phyloP scores from a whole-genome alignment of 2,888 invertebrate genomes.

The Coelogynopora nodosa region DNA sequence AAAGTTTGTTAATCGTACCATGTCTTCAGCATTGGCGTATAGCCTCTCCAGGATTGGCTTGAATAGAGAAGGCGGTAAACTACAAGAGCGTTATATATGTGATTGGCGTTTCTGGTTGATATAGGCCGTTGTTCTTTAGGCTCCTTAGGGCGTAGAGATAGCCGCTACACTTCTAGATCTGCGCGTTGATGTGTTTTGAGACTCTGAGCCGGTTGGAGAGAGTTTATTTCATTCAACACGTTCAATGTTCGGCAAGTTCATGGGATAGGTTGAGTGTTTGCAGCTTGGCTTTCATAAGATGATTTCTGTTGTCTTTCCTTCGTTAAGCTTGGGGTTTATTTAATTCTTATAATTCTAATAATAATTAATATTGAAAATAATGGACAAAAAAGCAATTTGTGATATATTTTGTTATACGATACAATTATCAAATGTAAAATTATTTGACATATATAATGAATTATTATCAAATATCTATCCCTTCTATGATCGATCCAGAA shows the following conservation, averaged over 20 bases:
- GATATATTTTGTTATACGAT: too few relatives aligned
- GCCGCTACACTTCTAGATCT: neutral
- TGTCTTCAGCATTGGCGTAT: slow-evolving; percentile 10
- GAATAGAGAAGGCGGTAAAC: neutral
- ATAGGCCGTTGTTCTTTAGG: slow-evolving; percentile 24
- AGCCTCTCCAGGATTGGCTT: slow-evolving; percentile 12
- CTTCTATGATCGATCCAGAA: too few relatives aligned
- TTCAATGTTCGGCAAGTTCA: neutral
- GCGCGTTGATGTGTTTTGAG: slow-evolving; percentile 25
- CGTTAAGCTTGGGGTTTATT: slow-evolving; percentile 7
- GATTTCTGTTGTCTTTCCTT: neutral
- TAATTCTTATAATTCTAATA: too few relatives aligned
- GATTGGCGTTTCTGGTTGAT: neutral
- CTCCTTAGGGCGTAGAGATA: neutral
- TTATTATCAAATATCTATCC: too few relatives aligned
- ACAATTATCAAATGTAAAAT: too few relatives aligned
- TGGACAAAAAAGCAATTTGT: too few relatives aligned
- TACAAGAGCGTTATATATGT: slow-evolving; percentile 13
- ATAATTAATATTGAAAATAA: too few relatives aligned
- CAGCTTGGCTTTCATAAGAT: slow-evolving; percentile 16
- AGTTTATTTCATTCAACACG: slow-evolving; percentile 1
- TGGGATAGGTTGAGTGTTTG: slow-evolving; percentile 4
- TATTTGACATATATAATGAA: too few relatives aligned
- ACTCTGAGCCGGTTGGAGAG: neutral
- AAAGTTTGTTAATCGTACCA: neutral